phyloP scores from a whole-genome alignment of 64 coral and sea anemone species.

The Hydrozoanthus tunicans region DNA sequence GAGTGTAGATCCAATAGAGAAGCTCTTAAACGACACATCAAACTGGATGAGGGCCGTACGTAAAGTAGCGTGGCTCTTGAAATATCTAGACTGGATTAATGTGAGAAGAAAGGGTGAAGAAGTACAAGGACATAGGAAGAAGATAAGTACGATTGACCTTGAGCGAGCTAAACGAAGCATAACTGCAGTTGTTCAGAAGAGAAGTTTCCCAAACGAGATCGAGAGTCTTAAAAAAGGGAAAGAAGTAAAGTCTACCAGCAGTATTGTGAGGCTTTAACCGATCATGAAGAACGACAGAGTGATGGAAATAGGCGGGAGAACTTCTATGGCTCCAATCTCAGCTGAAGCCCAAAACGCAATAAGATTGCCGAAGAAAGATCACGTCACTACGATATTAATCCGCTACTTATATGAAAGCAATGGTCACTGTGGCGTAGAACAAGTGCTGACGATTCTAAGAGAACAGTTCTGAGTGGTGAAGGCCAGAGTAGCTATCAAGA shows the following conservation, averaged over 20 bases:
- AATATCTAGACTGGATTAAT: slow-evolving; percentile 38
- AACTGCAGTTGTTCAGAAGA: slow-evolving; percentile 22
- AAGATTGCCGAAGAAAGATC: slow-evolving; percentile 65
- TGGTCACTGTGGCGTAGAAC: slow-evolving; percentile 71
- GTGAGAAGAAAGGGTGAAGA: background rate
- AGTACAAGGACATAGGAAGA: slow-evolving; percentile 2
- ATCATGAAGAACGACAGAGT: slow-evolving; percentile 18
- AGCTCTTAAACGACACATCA: slow-evolving; percentile 29
- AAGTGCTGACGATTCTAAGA: slow-evolving; percentile 46
- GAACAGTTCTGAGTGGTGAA: slow-evolving; percentile 69
- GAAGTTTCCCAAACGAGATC: background rate
- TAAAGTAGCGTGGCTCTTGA: slow-evolving; percentile 39
- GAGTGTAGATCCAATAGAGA: background rate
- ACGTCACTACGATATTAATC: slow-evolving; percentile 54
- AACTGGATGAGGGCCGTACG: slow-evolving; percentile 31
- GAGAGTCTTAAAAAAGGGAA: background rate
- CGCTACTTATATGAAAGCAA: slow-evolving; percentile 63
- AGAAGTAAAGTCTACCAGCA: background rate
- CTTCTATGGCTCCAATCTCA: slow-evolving; percentile 45
- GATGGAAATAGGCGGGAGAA: slow-evolving; percentile 57
- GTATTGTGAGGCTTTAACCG: slow-evolving; percentile 32
- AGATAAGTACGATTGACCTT: slow-evolving; percentile 11
- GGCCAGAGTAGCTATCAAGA: slow-evolving; percentile 28
- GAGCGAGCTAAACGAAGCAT: slow-evolving; percentile 15
- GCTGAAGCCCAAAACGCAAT: slow-evolving; percentile 64